Conservation (phyloP, 2,888 invertebrate species). For the Hirudinaria manillensis region DNA sequence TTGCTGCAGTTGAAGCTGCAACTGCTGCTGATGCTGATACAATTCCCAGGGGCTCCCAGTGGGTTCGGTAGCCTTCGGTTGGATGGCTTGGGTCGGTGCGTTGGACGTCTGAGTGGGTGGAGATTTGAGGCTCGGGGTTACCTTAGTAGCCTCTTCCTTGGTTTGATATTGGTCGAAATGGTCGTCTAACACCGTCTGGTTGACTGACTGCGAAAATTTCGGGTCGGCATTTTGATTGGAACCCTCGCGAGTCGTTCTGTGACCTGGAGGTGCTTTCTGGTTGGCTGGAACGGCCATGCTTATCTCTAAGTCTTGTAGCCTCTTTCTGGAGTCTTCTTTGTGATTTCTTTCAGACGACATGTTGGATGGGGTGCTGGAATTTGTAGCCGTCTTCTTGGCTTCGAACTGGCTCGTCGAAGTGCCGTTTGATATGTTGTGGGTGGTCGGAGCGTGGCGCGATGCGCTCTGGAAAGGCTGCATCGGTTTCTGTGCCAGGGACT, state of each 20-base stretch:
- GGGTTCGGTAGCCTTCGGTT: too few relatives aligned
- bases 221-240: background rate
- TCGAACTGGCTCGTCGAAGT: background rate
- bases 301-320: background rate
- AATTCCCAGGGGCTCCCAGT: slow-evolving; percentile 4
- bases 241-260: background rate
- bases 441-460: background rate
- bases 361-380: background rate
- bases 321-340: background rate
- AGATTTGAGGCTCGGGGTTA: slow-evolving; percentile 9
- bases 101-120: slow-evolving; percentile 4
- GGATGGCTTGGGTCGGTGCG: background rate
- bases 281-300: background rate
- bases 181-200: slow-evolving; percentile 51
- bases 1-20: background rate
- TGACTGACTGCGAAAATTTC: slow-evolving; percentile 45
- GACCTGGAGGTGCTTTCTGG: background rate
- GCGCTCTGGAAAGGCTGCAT: background rate
- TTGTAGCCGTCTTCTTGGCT: background rate
- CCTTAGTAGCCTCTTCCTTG: slow-evolving; percentile 29
- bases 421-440: background rate
- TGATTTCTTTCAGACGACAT: background rate
- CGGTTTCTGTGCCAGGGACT: slow-evolving; percentile 3
- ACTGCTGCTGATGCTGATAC: background rate
- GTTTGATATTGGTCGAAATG: slow-evolving; percentile 53